Conservation (phyloP, 2,888 invertebrate species). For the Gryllus longicercus region DNA sequence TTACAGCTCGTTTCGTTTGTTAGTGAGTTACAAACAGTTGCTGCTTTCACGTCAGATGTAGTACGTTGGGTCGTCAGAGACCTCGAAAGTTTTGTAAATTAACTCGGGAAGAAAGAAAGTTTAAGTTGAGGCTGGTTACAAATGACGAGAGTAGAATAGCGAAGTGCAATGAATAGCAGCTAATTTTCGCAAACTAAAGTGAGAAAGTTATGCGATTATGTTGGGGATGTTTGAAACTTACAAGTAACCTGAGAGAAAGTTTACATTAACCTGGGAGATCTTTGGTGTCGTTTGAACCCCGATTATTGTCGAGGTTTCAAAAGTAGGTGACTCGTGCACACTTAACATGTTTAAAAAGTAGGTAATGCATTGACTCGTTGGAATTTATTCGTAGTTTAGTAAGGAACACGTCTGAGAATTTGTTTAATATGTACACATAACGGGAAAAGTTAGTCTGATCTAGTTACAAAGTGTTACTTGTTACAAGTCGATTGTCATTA, state of each 20-base stretch:
- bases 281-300: conserved; percentile 1
- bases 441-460: not conserved
- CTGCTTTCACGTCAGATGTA: conserved; percentile 8
- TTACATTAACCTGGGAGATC: not conserved
- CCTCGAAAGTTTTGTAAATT: not conserved
- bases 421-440: not conserved
- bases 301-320: not conserved
- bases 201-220: not conserved
- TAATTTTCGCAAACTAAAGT: too few relatives aligned
- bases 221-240: not conserved
- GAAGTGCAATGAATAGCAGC: too few relatives aligned
- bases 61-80: not conserved
- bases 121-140: not conserved
- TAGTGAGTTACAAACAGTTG: not conserved
- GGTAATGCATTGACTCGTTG: not conserved
- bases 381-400: not conserved
- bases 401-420: not conserved
- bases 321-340: not conserved
- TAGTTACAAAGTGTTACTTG: not conserved
- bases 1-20: not conserved
- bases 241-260: not conserved
- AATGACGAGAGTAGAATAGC: not conserved
- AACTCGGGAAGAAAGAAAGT: not conserved
- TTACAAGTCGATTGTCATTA: too few relatives aligned
- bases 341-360: not conserved